Conservation (phyloP, 2,888 invertebrate genomes). For the Cataglyphis cursor region DNA sequence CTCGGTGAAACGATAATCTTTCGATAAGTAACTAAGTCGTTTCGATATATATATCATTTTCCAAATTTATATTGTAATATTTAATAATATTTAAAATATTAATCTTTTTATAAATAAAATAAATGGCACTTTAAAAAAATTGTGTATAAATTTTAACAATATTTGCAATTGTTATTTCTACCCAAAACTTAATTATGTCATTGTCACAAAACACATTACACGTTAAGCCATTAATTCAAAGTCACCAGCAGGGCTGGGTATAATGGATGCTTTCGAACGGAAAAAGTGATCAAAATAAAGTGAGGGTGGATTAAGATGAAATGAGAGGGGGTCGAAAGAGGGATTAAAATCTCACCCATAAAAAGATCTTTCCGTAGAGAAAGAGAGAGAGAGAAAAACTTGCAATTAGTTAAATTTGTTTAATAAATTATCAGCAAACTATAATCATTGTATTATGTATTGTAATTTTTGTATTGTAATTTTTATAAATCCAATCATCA, state of each 20-base stretch:
- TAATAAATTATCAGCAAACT: slow-evolving; percentile 40
- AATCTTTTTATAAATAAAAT: background rate
- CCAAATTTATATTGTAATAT: background rate
- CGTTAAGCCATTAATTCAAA: slow-evolving; percentile 31
- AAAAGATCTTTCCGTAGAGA: slow-evolving; percentile 19
- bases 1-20: background rate
- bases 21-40: background rate
- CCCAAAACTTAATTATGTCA: slow-evolving; percentile 7
- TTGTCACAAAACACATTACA: slow-evolving; percentile 25
- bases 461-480: too few relatives aligned
- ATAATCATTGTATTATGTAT: background rate
- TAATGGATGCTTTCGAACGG: slow-evolving; percentile 53
- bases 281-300: slow-evolving; percentile 58
- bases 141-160: background rate
- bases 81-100: background rate
- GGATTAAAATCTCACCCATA: slow-evolving; percentile 32
- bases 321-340: background rate
- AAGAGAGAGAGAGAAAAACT: slow-evolving; percentile 22
- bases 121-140: background rate
- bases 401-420: slow-evolving; percentile 45
- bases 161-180: slow-evolving; percentile 3
- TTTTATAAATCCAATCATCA: background rate
- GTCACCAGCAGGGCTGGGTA: slow-evolving; percentile 26
- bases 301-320: slow-evolving; percentile 21
- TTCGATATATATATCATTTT: background rate